phyloP scores from a whole-genome alignment of 2,113 vertebrate species.

The Ascaphus truei region DNA sequence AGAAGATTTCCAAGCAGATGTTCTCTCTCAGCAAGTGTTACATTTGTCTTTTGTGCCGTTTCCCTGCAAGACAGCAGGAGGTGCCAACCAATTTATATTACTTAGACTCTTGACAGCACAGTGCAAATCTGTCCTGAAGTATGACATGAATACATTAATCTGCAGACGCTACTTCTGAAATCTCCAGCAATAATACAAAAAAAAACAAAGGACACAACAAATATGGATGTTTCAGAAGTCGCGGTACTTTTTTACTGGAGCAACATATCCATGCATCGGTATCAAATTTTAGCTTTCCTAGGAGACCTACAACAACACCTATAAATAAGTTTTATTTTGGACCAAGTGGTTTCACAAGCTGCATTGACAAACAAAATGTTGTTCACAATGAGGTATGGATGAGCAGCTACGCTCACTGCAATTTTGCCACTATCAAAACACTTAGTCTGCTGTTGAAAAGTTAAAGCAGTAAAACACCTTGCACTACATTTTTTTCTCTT shows the following conservation, averaged over 20 bases:
- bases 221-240: not conserved
- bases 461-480: no score
- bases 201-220: not conserved
- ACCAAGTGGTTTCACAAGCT: slow-evolving; percentile 1
- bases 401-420: not conserved
- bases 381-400: no score
- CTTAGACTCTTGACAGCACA: slow-evolving; percentile 44
- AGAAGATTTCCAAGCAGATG: slow-evolving; percentile 60
- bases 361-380: slow-evolving; percentile 5
- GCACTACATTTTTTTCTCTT: no score
- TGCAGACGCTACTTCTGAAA: slow-evolving; percentile 6
- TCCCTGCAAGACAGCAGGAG: slow-evolving; percentile 55
- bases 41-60: slow-evolving; percentile 57
- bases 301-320: not conserved
- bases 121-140: slow-evolving; percentile 36
- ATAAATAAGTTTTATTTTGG: slow-evolving; percentile 24
- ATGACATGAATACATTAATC: slow-evolving; percentile 23
- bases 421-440: slow-evolving; percentile 20
- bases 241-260: not conserved
- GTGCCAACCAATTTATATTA: slow-evolving; percentile 54
- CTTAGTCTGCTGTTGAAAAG: not conserved
- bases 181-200: not conserved
- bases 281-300: not conserved
- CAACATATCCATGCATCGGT: slow-evolving; percentile 9
- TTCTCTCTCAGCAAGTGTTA: slow-evolving; percentile 58